Evolutionary conservation across 2,797 vertebrate genomes (phyloP), one percentile per base, ranked within the genome.

Genomic region (Antennarius maculatus): DNA sequence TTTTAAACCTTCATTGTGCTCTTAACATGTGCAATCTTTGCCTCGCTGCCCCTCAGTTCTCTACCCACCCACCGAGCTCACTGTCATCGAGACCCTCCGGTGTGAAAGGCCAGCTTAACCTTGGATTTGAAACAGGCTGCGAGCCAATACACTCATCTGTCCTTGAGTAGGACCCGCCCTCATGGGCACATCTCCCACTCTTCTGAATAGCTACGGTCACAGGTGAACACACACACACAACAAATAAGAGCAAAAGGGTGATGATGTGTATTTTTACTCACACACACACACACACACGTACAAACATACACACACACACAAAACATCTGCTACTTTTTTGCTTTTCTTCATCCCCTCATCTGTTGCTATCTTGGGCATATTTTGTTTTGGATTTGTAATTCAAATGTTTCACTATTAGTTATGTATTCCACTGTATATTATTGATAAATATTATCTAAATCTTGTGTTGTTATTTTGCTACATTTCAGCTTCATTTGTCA

Each of bases 31-130:
- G 10, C 10, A 3, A 52, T 66, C 47, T 43, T 74, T 29, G 66
- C 58, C 43, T 69, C 16, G 49, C 62, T 59, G 69, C 58, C 63
- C 55, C 54, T 55, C 34, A 17, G 13, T 45, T 70, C 34, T 53
- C 59, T 27, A 77, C 74, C 81, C 79, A 86, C 84, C 77, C 82
- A 81, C 77, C 70, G 31, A 8, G 64, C 69, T 80, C 59, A 69
- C 60, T 71, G 61, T 56, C 81, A 80, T 77, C 81, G 29, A 62
- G 54, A 79, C 78, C 66, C 81, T 78, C 39, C 59, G 13, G 55
- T 62, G 75, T 82, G 80, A 90, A 88, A 88, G 67, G 57, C 72
- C 61, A 1, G 90, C 91, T 92, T 88, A 91, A 84, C 79, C 77
- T 77, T 78, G 81, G 87, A 89, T 92, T 90, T 88, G 77, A 85